These are phyloP conservation scores for Chamaetylas fuelleborni DNA, from an alignment of 2,113 vertebrate genomes.

Conservation along the genomic window DNA sequence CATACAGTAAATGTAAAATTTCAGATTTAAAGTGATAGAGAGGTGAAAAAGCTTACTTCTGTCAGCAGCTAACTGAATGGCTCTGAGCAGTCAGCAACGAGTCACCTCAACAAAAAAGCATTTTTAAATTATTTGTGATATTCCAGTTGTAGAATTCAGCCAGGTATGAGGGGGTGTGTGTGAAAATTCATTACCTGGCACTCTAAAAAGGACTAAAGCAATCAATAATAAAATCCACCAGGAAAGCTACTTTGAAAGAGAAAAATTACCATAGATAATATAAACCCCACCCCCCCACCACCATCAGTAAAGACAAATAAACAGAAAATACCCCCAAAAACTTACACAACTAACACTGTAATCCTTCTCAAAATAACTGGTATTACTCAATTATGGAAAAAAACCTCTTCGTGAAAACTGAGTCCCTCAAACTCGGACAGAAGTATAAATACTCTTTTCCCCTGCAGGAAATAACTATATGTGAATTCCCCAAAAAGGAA, in stretches of 20 bases:
- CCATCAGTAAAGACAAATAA: not conserved
- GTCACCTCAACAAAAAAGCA: not conserved
- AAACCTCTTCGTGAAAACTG: not conserved
- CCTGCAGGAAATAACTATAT: not conserved
- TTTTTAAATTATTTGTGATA: not conserved
- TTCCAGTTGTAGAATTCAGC: not conserved
- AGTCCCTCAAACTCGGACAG: not conserved
- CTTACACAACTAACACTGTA: not conserved
- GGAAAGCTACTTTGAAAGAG: not conserved
- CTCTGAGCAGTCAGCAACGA: not conserved
- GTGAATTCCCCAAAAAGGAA: not conserved
- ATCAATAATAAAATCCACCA: not conserved
- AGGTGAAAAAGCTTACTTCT: not conserved
- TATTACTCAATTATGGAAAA: not conserved
- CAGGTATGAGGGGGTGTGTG: not conserved
- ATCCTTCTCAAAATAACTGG: not conserved
- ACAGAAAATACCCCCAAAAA: not conserved
- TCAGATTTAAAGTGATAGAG: not conserved
- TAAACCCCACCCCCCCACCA: not conserved
- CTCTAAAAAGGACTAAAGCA: not conserved
- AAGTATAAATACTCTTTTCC: not conserved
- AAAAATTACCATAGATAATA: not conserved
- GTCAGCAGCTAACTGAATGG: not conserved
- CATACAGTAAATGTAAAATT: not conserved
- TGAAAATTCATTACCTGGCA: not conserved